Conservation (phyloP, 2,113 vertebrate genomes). For the Pachycephala philippinensis region DNA sequence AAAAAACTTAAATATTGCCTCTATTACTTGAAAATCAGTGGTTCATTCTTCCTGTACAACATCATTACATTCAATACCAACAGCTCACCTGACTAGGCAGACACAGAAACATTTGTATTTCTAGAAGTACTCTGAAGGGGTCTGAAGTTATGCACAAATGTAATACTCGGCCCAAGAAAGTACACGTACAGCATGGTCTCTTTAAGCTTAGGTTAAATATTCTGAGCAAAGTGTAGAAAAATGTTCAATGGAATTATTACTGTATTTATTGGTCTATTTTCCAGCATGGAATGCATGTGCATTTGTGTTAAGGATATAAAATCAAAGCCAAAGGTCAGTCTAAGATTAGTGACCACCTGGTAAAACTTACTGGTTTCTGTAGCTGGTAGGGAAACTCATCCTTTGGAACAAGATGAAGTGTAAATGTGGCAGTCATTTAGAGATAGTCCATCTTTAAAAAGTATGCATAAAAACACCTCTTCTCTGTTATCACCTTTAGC, state of each 20-base stretch:
- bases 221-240: neutral
- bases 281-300: neutral
- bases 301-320: neutral
- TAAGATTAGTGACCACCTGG: neutral
- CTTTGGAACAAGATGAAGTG: neutral
- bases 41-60: neutral
- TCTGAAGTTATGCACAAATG: neutral
- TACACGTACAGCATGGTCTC: neutral
- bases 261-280: neutral
- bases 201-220: neutral
- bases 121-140: neutral
- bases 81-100: neutral
- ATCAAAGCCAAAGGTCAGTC: neutral
- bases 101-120: neutral
- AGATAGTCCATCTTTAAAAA: neutral
- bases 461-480: neutral
- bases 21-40: neutral
- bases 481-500: neutral
- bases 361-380: neutral
- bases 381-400: neutral
- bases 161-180: neutral
- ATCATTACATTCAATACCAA: neutral
- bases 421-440: neutral
- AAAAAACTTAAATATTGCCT: neutral
- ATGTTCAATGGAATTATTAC: neutral